Evolutionary conservation across 2,797 vertebrate species (phyloP).

Genomic region (Siniperca obscura): DNA sequence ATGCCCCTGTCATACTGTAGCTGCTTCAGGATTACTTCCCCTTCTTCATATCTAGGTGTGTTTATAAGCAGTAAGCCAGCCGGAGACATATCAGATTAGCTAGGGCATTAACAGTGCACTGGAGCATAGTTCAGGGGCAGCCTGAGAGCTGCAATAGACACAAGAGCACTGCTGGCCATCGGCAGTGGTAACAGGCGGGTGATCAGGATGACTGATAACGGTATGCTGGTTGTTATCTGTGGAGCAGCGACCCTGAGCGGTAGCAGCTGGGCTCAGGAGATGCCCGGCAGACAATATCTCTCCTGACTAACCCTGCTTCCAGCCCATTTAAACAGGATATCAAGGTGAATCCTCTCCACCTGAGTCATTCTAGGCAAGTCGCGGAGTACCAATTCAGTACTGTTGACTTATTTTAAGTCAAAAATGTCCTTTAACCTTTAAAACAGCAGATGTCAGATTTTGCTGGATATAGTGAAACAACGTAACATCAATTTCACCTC

Average conservation of each 20-base stretch:
- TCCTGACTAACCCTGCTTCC: slow-evolving; percentile 21
- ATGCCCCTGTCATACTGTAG: slow-evolving; percentile 40
- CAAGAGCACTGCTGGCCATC: slow-evolving; percentile 35
- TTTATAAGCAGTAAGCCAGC: slow-evolving; percentile 69
- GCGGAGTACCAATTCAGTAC: slow-evolving; percentile 13
- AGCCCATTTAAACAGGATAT: slow-evolving; percentile 37
- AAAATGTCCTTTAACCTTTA: background rate
- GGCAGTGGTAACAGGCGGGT: slow-evolving; percentile 30
- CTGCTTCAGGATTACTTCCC: slow-evolving; percentile 53
- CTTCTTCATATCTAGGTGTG: slow-evolving; percentile 67
- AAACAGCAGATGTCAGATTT: background rate
- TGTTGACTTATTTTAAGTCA: background rate
- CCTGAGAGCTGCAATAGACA: slow-evolving; percentile 44
- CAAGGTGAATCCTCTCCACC: slow-evolving; percentile 43
- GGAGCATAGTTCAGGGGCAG: slow-evolving; percentile 68
- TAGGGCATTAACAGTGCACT: slow-evolving; percentile 64
- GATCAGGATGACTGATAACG: slow-evolving; percentile 66
- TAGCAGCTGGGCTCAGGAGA: slow-evolving; percentile 51
- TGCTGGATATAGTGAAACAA: background rate
- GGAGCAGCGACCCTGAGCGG: slow-evolving; percentile 62
- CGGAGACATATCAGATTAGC: slow-evolving; percentile 76
- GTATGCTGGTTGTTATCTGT: slow-evolving; percentile 59
- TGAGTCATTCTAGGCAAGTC: slow-evolving; percentile 4
- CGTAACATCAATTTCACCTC: background rate
- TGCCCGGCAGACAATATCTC: slow-evolving; percentile 33